Evolutionary conservation across 2,888 invertebrate species (phyloP).

Genomic region (Chymomyza caudatula): DNA sequence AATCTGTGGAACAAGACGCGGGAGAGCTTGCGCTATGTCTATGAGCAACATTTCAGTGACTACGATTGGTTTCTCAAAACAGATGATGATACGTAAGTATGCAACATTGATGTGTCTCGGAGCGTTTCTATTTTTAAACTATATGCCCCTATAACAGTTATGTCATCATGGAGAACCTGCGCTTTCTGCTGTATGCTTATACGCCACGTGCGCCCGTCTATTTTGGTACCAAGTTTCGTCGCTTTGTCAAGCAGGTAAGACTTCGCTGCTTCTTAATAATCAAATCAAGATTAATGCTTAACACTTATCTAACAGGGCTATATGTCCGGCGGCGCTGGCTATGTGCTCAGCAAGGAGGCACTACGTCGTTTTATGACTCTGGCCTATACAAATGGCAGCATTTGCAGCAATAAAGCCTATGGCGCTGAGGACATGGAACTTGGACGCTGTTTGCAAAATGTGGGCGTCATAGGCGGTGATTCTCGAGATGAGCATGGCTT

Average conservation of each 20-base stretch:
- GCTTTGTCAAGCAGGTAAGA: neutral
- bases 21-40: constrained; percentile 91
- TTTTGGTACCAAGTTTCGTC: constrained; percentile 92
- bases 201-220: constrained; percentile 87
- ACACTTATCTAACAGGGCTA: constrained; percentile 81
- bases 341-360: constrained; percentile 92
- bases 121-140: neutral
- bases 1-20: constrained; percentile 97
- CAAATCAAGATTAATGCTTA: neutral
- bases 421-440: constrained; percentile 75
- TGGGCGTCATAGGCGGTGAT: constrained; percentile 93
- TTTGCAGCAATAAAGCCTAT: constrained; percentile 79
- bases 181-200: constrained; percentile 88
- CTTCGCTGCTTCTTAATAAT: neutral
- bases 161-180: constrained; percentile 95
- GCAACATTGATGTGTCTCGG: neutral
- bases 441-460: constrained; percentile 87
- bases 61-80: constrained; percentile 99
- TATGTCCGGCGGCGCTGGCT: constrained; percentile 94
- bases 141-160: constrained; percentile 84
- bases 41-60: constrained; percentile 87
- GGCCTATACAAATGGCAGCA: constrained; percentile 83
- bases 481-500: constrained; percentile 90
- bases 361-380: constrained; percentile 86
- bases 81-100: constrained; percentile 96